Conservation (phyloP, 2,113 vertebrate species). For the Rafetus swinhoei region DNA sequence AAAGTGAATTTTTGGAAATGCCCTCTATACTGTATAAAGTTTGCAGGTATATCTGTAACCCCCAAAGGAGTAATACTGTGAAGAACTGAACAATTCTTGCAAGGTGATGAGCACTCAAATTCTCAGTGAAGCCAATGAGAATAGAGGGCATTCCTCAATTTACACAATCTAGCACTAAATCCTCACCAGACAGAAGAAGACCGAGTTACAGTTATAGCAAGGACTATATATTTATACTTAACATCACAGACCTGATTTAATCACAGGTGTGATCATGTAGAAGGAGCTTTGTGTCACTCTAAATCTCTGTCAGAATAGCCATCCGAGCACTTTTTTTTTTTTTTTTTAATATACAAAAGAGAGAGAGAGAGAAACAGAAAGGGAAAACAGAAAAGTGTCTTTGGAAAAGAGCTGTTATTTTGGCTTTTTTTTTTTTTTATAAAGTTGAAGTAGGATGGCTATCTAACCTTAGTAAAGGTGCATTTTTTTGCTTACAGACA, state of each 20-base stretch:
- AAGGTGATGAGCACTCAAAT: neutral
- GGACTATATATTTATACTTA: neutral
- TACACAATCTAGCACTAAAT: neutral
- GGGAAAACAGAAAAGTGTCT: neutral
- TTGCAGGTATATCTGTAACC: neutral
- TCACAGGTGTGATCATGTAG: neutral
- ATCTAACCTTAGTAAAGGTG: neutral
- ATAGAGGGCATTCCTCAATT: neutral
- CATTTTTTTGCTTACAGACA: neutral
- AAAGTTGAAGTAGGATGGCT: neutral
- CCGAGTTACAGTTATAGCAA: neutral
- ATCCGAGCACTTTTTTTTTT: neutral
- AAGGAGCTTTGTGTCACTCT: neutral
- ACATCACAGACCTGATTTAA: neutral
- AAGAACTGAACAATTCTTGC: neutral
- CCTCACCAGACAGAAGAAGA: neutral
- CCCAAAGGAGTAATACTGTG: neutral
- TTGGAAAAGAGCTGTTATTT: neutral
- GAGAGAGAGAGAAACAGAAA: too few relatives aligned
- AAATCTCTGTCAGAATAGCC: neutral
- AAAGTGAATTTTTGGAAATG: neutral
- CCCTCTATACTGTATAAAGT: neutral
- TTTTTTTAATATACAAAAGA: too few relatives aligned
- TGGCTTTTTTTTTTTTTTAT: neutral
- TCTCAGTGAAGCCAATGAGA: neutral